Evolutionary conservation across 2,888 invertebrate species (phyloP).

Genomic region (Pheosia gnoma): DNA sequence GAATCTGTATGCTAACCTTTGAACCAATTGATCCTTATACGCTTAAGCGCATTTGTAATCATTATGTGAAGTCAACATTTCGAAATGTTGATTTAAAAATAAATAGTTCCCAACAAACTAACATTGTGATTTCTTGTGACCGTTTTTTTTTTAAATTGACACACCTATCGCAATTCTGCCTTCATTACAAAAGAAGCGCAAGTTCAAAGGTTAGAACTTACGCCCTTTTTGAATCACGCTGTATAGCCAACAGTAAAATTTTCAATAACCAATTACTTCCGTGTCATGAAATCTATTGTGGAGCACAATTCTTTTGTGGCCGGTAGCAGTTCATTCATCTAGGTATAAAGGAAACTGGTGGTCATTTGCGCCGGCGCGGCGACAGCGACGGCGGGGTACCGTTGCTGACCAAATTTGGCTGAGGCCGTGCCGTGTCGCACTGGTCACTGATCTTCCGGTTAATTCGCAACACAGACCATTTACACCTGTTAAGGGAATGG

Average conservation of each 20-base stretch:
- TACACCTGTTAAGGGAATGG: slow-evolving; percentile 17
- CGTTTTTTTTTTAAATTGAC: no score
- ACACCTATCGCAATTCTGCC: no score
- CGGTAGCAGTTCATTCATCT: slow-evolving; percentile 11
- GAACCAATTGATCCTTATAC: no score
- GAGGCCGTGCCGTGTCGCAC: slow-evolving; percentile 31
- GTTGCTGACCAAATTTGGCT: slow-evolving; percentile 74
- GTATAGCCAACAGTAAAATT: slow-evolving; percentile 10
- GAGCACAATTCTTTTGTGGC: slow-evolving; percentile 12
- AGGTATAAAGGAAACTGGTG: slow-evolving; percentile 46
- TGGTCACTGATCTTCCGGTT: slow-evolving; percentile 81
- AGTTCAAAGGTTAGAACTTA: no score
- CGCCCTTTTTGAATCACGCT: no score
- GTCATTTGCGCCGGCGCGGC: slow-evolving; percentile 59
- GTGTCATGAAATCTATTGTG: slow-evolving; percentile 2
- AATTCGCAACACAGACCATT: slow-evolving; percentile 28
- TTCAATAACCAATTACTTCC: slow-evolving; percentile 7
- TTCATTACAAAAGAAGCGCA: no score
- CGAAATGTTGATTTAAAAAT: no score
- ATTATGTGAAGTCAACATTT: no score
- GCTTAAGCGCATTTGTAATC: no score
- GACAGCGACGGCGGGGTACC: slow-evolving; percentile 61
- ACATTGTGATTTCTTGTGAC: no score
- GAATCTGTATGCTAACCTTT: no score
- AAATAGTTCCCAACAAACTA: no score